Base-by-base conservation (phyloP, 2,888 invertebrate genomes). In the Andrena trimmerana region DNA sequence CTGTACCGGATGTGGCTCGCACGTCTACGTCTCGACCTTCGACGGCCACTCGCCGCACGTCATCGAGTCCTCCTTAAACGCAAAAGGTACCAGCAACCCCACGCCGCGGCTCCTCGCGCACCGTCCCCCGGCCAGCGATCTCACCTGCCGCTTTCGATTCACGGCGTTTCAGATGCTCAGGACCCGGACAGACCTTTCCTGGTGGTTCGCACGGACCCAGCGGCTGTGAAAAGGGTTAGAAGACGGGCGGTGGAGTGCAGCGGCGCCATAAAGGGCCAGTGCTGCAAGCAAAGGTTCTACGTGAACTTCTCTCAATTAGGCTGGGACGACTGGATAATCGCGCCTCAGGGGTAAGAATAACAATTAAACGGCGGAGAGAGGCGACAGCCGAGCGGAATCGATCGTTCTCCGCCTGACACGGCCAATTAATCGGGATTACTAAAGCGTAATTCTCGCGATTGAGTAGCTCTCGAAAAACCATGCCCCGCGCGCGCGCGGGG, bases 291-390 rank as follows among this genome's bases (percentile, higher is more conserved):
- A 94, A 96, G 97, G 68, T 98, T 98, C 95, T 98, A 98, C 95
- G 98, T 98, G 91, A 97, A 97, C 94, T 98, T 98, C 95, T 97
- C 97, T 92, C 97, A 97, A 90, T 95, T 98, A 70, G 98, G 98
- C 89, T 98, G 98, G 98, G 98, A 98, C 94, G 98, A 98, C 95
- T 98, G 98, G 98, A 98, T 98, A 92, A 97, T 98, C 90, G 97
- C 97, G 87, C 98, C 98, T 36, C 96, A 96, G 91, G 98, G 98
- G 94, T 94, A 81, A 92, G 92, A 8, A 13, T 20, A 57, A 13
- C 13, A 50, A 29, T 65, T n/a, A 52, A n/a, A 36, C 36, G 16
- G 8, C n/a, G 33, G 27, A 27, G 6, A 31, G 27, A 62, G 6
- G 7, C n/a, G n/a, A 0, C 36, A 5, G 33, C 4, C 7, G 2